Percentiles rank a stretch among this genome's conserved stretches.
These are phyloP conservation scores for Colaptes auratus DNA, from an alignment of 2,113 vertebrate species.

Conservation along the genomic window DNA sequence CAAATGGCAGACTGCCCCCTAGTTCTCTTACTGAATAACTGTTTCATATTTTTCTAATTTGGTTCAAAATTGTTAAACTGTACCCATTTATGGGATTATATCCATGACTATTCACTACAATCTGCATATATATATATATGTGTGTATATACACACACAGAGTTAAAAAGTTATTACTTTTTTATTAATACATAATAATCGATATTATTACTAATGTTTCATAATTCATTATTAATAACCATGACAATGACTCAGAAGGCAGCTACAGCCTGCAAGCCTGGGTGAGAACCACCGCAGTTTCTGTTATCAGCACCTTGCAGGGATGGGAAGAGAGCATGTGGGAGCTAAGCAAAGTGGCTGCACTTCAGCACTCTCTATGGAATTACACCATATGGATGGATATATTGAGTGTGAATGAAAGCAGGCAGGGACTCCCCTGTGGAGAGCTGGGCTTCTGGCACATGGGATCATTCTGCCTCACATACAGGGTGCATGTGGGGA, in stretches of 20 bases:
- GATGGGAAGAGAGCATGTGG: fast-evolving
- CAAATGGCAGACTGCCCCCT: too few relatives aligned
- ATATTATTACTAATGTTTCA: too few relatives aligned
- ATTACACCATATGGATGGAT: background rate
- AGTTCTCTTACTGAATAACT: too few relatives aligned
- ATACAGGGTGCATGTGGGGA: background rate
- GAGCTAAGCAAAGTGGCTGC: background rate
- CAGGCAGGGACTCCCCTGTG: background rate
- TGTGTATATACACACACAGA: too few relatives aligned
- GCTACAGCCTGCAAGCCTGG: fast-evolving
- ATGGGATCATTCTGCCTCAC: background rate
- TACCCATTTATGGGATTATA: too few relatives aligned
- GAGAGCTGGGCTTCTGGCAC: background rate
- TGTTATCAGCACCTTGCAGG: background rate
- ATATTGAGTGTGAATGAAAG: background rate
- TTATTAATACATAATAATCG: too few relatives aligned
- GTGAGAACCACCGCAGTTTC: fast-evolving
- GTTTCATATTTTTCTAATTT: too few relatives aligned
- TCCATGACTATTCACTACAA: too few relatives aligned
- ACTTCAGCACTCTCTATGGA: background rate
- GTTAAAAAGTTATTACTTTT: too few relatives aligned
- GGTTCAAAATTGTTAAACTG: too few relatives aligned
- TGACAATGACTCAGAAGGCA: background rate
- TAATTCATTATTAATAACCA: too few relatives aligned
- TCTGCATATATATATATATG: too few relatives aligned